These are phyloP conservation scores for Sminthurides bifidus DNA, from an alignment of 1,140 invertebrate species.

Conservation along the genomic window DNA sequence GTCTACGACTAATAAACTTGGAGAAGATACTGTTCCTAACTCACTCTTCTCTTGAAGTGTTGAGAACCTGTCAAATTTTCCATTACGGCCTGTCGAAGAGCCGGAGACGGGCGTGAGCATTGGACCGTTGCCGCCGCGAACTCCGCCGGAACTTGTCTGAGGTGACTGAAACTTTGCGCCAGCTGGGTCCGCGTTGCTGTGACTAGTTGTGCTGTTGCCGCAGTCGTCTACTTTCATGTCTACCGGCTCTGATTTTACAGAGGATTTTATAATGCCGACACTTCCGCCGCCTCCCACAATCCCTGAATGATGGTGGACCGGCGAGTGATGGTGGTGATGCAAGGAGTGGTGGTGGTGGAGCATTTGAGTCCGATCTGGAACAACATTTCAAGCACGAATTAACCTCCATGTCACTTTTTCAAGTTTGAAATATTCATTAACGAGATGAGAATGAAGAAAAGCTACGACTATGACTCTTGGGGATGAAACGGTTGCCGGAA, in stretches of 20 bases:
- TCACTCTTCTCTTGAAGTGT: too few species aligned
- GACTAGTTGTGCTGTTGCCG: conserved; percentile 1
- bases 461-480: too few species aligned
- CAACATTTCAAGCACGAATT: too few species aligned
- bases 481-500: too few species aligned
- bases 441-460: too few species aligned
- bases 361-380: conserved; percentile 8
- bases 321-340: conserved; percentile 6
- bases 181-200: conserved; percentile 19
- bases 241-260: conserved; percentile 30
- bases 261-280: conserved; percentile 8
- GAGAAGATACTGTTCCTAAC: too few species aligned
- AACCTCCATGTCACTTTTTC: too few species aligned
- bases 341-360: background rate
- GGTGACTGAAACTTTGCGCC: background rate
- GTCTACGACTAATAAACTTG: conserved; percentile 5
- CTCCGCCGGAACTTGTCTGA: background rate
- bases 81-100: background rate
- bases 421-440: too few species aligned
- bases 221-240: conserved; percentile 31
- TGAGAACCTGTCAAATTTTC: background rate
- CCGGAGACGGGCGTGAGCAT: too few species aligned
- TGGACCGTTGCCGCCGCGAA: too few species aligned
- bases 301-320: conserved; percentile 7
- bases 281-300: conserved; percentile 5